Evolutionary conservation across 1,140 invertebrate genomes (phyloP).

Genomic region (Nymphalis io): DNA sequence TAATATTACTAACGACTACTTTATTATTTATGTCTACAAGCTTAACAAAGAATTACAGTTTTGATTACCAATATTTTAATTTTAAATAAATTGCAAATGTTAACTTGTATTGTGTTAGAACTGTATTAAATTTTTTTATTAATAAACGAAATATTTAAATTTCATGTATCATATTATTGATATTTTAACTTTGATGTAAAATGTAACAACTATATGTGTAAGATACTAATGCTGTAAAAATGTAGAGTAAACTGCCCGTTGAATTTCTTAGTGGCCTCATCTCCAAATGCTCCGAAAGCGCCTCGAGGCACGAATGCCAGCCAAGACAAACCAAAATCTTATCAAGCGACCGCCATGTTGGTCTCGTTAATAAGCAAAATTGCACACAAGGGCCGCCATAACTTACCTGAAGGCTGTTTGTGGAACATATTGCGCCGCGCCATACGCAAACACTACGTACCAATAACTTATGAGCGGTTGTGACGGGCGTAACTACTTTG

Average conservation of each 20-base stretch:
- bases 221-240: neutral
- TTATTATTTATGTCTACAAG: too few relatives aligned
- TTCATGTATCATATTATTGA: too few relatives aligned
- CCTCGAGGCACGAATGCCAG: constrained; percentile 72
- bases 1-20: too few relatives aligned
- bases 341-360: constrained; percentile 74
- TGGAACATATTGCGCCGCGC: constrained; percentile 60
- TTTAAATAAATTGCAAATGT: too few relatives aligned
- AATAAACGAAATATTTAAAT: too few relatives aligned
- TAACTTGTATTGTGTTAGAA: too few relatives aligned
- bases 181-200: too few relatives aligned
- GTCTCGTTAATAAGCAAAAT: constrained; percentile 77
- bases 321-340: constrained; percentile 78
- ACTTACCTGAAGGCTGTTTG: constrained; percentile 76
- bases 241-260: constrained; percentile 51
- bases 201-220: neutral
- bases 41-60: too few relatives aligned
- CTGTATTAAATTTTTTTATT: too few relatives aligned
- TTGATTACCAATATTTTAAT: too few relatives aligned
- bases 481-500: constrained; percentile 31
- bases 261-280: constrained; percentile 52
- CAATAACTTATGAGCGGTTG: constrained; percentile 53
- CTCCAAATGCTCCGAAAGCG: constrained; percentile 70
- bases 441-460: constrained; percentile 57
- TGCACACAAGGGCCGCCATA: constrained; percentile 65